Conservation (phyloP, 2,797 vertebrate species). For the Platyrinchus mystaceus region DNA sequence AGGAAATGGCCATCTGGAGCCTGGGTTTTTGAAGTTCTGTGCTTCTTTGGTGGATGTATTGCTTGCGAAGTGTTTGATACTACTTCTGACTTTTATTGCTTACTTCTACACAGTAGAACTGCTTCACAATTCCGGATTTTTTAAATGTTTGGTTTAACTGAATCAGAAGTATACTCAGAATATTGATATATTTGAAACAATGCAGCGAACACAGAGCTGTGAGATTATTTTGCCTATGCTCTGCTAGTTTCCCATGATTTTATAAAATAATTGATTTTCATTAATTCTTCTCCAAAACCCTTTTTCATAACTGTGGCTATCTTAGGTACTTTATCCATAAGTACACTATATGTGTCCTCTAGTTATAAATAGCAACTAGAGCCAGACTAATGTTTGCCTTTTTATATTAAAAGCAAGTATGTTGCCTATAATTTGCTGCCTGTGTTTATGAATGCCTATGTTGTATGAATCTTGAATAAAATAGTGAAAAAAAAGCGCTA, state of each 20-base stretch:
- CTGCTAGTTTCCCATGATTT: not conserved
- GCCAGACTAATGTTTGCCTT: not conserved
- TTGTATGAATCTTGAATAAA: not conserved
- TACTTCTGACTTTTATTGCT: not conserved
- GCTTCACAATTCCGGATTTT: not conserved
- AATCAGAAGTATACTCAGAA: not conserved
- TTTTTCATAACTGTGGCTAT: not conserved
- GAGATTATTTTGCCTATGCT: not conserved
- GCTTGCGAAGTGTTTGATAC: not conserved
- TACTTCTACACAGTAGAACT: not conserved
- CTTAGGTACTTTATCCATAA: not conserved
- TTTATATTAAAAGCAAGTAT: not conserved
- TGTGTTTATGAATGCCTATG: not conserved
- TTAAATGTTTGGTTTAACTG: not conserved
- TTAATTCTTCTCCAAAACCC: not conserved
- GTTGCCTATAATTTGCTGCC: not conserved
- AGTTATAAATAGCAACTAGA: not conserved
- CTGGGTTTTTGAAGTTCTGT: not conserved
- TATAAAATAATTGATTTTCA: not conserved
- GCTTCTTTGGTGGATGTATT: not conserved
- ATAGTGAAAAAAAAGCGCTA: not conserved
- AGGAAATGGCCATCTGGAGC: not conserved
- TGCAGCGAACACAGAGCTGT: not conserved
- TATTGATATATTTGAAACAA: not conserved
- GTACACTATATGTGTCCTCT: not conserved